Conservation (phyloP, 2,797 vertebrate species). For the Coluber constrictor region DNA sequence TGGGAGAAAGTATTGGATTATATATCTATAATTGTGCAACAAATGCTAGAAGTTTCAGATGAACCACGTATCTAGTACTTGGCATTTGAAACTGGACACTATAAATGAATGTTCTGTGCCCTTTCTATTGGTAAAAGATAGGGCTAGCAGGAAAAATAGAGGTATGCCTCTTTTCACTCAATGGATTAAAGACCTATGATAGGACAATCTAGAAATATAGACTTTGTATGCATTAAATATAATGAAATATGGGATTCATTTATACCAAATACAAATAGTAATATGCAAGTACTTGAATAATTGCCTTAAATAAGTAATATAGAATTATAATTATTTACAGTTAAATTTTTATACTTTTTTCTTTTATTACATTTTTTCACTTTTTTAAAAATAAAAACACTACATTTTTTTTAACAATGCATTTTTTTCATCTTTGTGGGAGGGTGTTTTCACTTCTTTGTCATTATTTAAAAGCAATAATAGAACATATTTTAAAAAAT, state of each 20-base stretch:
- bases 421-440: background rate
- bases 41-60: background rate
- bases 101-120: too few species aligned
- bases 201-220: too few species aligned
- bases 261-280: too few species aligned
- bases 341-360: too few species aligned
- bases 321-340: too few species aligned
- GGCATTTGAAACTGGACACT: too few species aligned
- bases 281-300: too few species aligned
- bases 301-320: too few species aligned
- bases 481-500: background rate
- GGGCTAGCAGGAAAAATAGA: background rate
- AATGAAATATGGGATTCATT: too few species aligned
- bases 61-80: background rate
- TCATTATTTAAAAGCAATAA: background rate
- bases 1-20: background rate
- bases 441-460: background rate
- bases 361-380: background rate
- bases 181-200: too few species aligned
- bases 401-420: background rate
- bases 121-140: background rate
- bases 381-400: background rate
- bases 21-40: background rate
- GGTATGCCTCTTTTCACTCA: too few species aligned
- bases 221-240: too few species aligned